Evolutionary conservation across 2,797 vertebrate species (phyloP).

Genomic region (Myiothlypis coronata): DNA sequence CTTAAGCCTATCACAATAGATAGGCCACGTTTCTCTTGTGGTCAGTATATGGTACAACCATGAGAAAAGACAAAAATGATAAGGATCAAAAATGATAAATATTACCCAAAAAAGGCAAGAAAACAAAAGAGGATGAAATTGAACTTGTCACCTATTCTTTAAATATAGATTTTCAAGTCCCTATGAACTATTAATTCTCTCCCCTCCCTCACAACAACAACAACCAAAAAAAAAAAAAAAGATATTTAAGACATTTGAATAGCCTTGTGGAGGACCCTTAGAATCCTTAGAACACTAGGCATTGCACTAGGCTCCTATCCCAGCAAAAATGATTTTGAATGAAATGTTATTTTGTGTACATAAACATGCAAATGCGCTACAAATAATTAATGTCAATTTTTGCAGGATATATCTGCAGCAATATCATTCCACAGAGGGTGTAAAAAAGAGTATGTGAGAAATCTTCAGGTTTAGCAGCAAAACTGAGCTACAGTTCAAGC

Average conservation of each 20-base stretch:
- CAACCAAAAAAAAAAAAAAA: too few species aligned
- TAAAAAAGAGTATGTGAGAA: background rate
- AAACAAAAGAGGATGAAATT: rapidly evolving
- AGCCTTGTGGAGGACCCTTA: background rate
- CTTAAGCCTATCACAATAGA: rapidly evolving
- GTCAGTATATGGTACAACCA: background rate
- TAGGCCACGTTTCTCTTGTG: background rate
- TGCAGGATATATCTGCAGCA: background rate
- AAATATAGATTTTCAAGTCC: background rate
- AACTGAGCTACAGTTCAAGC: background rate
- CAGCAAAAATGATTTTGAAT: background rate
- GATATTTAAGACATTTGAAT: background rate
- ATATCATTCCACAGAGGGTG: background rate
- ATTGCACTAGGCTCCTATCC: background rate
- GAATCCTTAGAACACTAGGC: background rate
- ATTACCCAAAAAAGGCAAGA: background rate
- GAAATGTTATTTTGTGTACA: background rate
- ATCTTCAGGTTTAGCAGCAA: background rate
- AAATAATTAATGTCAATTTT: background rate
- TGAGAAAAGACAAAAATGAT: background rate
- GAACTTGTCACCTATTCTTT: background rate
- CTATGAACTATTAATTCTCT: background rate
- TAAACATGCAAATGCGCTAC: background rate
- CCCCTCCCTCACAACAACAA: background rate
- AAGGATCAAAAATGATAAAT: background rate